Conservation (phyloP, 2,797 vertebrate genomes). For the Pseudomugil tenellus region DNA sequence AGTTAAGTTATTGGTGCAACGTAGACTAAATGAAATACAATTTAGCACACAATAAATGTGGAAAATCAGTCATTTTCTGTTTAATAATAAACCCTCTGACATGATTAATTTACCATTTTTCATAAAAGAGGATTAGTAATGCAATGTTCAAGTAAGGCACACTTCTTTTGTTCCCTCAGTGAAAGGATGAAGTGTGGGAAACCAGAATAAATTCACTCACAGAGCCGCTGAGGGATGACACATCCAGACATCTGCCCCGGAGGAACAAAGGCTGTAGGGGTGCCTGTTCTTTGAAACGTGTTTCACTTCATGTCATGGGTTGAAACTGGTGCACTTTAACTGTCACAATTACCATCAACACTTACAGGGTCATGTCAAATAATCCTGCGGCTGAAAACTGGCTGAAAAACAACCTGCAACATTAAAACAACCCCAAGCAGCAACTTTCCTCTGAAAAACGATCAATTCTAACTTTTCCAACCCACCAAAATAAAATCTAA, state of each 20-base stretch:
- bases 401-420: no score
- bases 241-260: constrained; percentile 32
- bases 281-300: no score
- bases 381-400: no score
- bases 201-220: constrained; percentile 54
- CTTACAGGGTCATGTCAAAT: no score
- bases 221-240: constrained; percentile 44
- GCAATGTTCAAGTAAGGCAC: constrained; percentile 24
- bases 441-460: no score
- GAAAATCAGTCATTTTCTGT: no score
- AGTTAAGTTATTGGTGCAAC: no score
- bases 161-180: constrained; percentile 53
- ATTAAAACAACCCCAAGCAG: no score
- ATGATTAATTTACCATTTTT: background rate
- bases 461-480: no score
- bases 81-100: background rate
- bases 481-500: no score
- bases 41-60: no score
- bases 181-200: constrained; percentile 63
- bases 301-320: background rate
- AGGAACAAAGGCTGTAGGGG: background rate
- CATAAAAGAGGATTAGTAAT: background rate
- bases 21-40: no score
- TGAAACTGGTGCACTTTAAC: background rate
- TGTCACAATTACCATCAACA: background rate